A percentile compares a stretch with the other conserved stretches of the same genome.
Conservation (phyloP, 1,140 invertebrate species). For the Cryptotermes secundus region DNA sequence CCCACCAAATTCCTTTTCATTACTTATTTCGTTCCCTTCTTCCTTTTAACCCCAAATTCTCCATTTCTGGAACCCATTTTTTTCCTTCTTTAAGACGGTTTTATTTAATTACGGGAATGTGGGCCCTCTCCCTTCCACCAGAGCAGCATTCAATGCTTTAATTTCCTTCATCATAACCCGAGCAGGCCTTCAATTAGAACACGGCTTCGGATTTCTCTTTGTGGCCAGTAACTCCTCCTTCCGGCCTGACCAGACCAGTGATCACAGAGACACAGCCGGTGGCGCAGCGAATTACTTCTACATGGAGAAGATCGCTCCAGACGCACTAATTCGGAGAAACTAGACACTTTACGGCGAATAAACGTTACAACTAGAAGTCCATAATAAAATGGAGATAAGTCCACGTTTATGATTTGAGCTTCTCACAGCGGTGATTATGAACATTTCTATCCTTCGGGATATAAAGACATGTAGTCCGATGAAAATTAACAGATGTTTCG, state of each 20-base stretch:
- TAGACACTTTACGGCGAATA: too few relatives aligned
- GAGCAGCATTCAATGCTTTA: not conserved
- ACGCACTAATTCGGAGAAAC: too few relatives aligned
- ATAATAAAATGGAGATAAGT: too few relatives aligned
- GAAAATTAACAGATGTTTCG: too few relatives aligned
- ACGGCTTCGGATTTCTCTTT: not conserved
- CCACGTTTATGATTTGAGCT: too few relatives aligned
- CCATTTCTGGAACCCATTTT: not conserved
- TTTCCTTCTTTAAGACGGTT: not conserved
- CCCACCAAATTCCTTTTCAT: not conserved
- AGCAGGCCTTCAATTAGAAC: not conserved
- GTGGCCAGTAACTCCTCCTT: not conserved
- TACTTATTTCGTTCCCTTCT: not conserved
- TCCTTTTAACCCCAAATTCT: not conserved
- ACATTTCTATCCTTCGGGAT: too few relatives aligned
- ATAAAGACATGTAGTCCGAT: too few relatives aligned
- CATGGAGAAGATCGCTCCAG: not conserved
- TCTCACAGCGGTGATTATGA: too few relatives aligned
- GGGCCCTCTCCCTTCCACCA: not conserved
- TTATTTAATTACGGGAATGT: not conserved
- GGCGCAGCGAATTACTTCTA: not conserved
- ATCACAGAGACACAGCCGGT: not conserved
- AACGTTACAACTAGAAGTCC: too few relatives aligned
- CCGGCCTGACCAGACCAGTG: not conserved
- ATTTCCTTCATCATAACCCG: constrained; percentile 19